A percentile compares a stretch with the other conserved stretches of the same genome.
phyloP scores from a whole-genome alignment of 2,888 invertebrate genomes.

The Idaea biselata region DNA sequence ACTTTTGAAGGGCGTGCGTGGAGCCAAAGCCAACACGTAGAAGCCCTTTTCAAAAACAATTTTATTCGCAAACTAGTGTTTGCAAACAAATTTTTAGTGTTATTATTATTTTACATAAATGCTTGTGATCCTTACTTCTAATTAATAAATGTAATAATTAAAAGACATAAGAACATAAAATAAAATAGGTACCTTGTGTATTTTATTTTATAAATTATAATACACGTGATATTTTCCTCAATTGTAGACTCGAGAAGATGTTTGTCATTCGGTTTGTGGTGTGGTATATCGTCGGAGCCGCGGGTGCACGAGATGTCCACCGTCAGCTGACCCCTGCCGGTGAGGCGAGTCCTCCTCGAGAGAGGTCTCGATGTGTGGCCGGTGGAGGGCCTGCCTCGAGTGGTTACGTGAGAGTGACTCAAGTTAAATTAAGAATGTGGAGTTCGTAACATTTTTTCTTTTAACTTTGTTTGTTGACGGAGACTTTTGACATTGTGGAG shows the following conservation, averaged over 20 bases:
- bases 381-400: constrained; percentile 37
- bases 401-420: constrained; percentile 77
- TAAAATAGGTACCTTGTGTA: too few relatives aligned
- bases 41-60: too few relatives aligned
- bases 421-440: constrained; percentile 81
- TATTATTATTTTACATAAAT: too few relatives aligned
- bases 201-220: too few relatives aligned
- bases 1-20: too few relatives aligned
- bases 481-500: constrained; percentile 78
- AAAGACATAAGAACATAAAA: too few relatives aligned
- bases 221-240: too few relatives aligned
- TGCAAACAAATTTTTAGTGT: too few relatives aligned
- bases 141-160: too few relatives aligned
- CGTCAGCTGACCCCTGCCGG: constrained; percentile 37
- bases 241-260: constrained; percentile 18
- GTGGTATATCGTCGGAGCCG: neutral
- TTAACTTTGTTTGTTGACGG: constrained; percentile 75
- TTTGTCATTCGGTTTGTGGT: neutral
- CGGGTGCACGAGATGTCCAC: constrained; percentile 37
- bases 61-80: too few relatives aligned
- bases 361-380: constrained; percentile 58
- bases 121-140: too few relatives aligned
- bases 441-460: constrained; percentile 63
- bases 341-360: constrained; percentile 37
- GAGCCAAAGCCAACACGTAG: too few relatives aligned